A percentile compares a stretch with the other conserved stretches of the same genome.
Conservation (phyloP, 2,888 invertebrate species). For the Chaetogeoica ovagalla region DNA sequence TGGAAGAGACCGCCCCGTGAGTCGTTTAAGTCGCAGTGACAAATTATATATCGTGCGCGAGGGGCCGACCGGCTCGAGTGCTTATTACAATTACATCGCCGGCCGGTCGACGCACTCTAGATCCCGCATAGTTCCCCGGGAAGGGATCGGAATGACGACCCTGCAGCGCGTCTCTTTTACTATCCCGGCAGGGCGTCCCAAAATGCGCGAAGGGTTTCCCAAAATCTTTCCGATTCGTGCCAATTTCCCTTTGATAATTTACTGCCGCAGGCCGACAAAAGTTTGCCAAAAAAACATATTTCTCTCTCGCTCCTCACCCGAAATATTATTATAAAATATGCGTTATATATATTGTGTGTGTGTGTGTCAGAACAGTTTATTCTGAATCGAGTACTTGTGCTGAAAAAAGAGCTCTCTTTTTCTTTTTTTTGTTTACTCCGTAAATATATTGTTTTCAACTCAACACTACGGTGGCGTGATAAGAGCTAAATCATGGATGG, state of each 20-base stretch:
- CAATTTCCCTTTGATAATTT: conserved; percentile 23
- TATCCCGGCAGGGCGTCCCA: conserved; percentile 23
- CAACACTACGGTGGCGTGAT: too few species aligned
- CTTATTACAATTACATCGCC: conserved; percentile 52
- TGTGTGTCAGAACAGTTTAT: too few species aligned
- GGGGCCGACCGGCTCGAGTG: conserved; percentile 42
- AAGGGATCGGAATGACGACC: conserved; percentile 44
- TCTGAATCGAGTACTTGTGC: too few species aligned
- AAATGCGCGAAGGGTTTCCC: conserved; percentile 14
- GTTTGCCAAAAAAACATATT: neutral
- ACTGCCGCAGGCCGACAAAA: neutral
- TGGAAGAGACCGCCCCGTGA: neutral
- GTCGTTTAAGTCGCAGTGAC: conserved; percentile 49
- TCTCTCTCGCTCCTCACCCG: too few species aligned
- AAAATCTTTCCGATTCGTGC: conserved; percentile 18
- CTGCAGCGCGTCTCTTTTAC: conserved; percentile 11
- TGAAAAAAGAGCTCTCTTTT: too few species aligned
- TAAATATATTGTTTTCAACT: too few species aligned
- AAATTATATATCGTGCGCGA: conserved; percentile 41
- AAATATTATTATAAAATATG: too few species aligned
- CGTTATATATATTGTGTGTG: too few species aligned
- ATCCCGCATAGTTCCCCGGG: conserved; percentile 41
- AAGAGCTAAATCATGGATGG: too few species aligned
- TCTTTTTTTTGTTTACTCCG: too few species aligned
- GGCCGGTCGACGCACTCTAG: conserved; percentile 20